Percentiles rank a stretch among this genome's conserved stretches.
phyloP scores from a whole-genome alignment of 2,888 invertebrate species.

The Sthenelais limicola region DNA sequence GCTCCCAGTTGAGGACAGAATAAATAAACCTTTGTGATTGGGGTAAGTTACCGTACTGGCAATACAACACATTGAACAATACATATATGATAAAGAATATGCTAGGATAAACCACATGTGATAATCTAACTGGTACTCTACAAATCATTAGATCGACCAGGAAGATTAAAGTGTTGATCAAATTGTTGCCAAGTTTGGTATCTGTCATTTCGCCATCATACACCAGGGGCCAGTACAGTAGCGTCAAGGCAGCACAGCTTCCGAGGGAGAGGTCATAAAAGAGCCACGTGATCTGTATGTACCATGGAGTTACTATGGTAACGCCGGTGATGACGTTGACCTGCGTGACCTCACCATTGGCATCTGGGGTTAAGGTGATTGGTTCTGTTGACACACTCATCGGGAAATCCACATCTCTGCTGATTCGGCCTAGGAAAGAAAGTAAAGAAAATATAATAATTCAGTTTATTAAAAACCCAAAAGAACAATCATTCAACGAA shows the following conservation, averaged over 20 bases:
- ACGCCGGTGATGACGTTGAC: conserved; percentile 8
- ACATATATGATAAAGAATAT: conserved; percentile 4
- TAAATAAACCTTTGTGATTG: not conserved
- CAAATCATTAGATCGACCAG: not conserved
- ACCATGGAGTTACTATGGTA: not conserved
- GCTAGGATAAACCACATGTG: not conserved
- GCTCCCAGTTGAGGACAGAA: not conserved
- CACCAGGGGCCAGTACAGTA: conserved; percentile 30
- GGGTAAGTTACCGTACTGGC: not conserved
- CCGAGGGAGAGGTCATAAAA: conserved; percentile 4
- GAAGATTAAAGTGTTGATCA: not conserved
- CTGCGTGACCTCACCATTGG: conserved; percentile 11
- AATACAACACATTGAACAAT: conserved; percentile 2
- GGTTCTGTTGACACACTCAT: conserved; percentile 34
- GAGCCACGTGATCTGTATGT: conserved; percentile 7
- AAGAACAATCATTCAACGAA: no score
- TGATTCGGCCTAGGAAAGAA: conserved; percentile 19
- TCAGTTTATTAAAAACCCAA: no score
- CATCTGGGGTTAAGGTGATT: conserved; percentile 20
- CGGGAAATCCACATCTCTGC: conserved; percentile 27
- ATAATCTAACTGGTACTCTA: not conserved
- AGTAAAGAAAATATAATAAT: no score
- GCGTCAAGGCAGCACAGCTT: not conserved
- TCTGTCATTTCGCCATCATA: conserved; percentile 13
- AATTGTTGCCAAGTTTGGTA: conserved; percentile 15